Percentiles rank a stretch among this genome's conserved stretches.
These are phyloP conservation scores for Zenarchopterus dispar DNA, from an alignment of 2,797 vertebrate species.

Conservation along the genomic window DNA sequence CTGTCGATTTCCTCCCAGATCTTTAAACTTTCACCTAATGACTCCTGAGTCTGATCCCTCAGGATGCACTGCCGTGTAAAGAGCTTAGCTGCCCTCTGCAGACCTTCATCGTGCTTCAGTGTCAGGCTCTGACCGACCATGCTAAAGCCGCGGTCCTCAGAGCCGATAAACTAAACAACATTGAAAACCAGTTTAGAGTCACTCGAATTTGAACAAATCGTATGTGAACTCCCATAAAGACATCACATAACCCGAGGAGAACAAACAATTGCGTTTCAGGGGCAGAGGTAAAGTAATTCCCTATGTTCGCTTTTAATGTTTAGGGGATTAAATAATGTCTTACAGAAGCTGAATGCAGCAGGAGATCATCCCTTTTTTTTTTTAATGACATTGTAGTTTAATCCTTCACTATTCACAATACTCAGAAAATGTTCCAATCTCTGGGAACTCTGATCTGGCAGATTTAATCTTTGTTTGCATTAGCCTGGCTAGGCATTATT, in stretches of 20 bases:
- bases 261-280: constrained; percentile 49
- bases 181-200: constrained; percentile 30
- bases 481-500: constrained; percentile 40
- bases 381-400: constrained; percentile 83
- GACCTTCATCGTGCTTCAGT: constrained; percentile 78
- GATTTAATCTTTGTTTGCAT: constrained; percentile 69
- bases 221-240: not conserved
- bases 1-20: constrained; percentile 26
- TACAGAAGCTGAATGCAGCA: constrained; percentile 62
- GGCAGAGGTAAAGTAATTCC: constrained; percentile 68
- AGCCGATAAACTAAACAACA: constrained; percentile 71
- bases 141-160: constrained; percentile 78
- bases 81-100: constrained; percentile 51
- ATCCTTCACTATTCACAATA: constrained; percentile 77
- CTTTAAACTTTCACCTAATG: constrained; percentile 47
- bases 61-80: constrained; percentile 42
- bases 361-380: constrained; percentile 79
- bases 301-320: constrained; percentile 82
- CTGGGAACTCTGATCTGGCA: constrained; percentile 56
- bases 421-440: constrained; percentile 71
- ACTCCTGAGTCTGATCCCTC: constrained; percentile 63
- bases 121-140: constrained; percentile 70
- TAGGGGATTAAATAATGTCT: constrained; percentile 77
- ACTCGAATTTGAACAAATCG: not conserved
- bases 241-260: constrained; percentile 42